Evolutionary conservation across 2,888 invertebrate species (phyloP), one percentile per base, ranked within the genome.

Genomic region (Stegana nigrithorax): DNA sequence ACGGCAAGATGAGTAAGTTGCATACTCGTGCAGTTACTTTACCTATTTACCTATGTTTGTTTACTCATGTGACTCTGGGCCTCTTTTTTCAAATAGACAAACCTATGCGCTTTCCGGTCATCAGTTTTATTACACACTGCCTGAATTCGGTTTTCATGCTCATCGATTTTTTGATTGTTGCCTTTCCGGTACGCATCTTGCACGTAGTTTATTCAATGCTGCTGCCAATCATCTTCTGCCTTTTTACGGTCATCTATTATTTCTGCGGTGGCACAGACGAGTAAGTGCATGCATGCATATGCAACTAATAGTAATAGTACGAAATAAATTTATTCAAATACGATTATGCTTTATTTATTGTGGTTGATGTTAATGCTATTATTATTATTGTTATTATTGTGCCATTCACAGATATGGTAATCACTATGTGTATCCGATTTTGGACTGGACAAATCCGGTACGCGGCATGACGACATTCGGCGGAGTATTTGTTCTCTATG

Each of bases 51-150:
- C 59, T 59, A 59, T 29, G 7, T 4, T 5, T 8, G 17, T 12
- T 39, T 39, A 14, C 6, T 5, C n/a, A 8, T 14, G n/a, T 23
- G 23, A 23, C 25, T 5, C 17, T 2, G 10, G 8, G 17, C 27
- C 57, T 58, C 39, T 58, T 27, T 32, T 32, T 5, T 32, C n/a
- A 32, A 12, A 4, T 82, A 90, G 90, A 87, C 73, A 88, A 89
- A 55, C 90, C 91, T 68, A 84, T 86, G 45, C 87, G 87, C 45
- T 83, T 92, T 47, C 91, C 91, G 79, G 87, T 88, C 0, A 84
- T 92, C 45, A 94, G 93, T 82, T 82, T 93, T 26, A 85, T 93
- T 60, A 89, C 91, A 2, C 95, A 95, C 81, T 91, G 91, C 6
- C 88, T 90, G 62, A 95, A 95, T 86, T 90, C 92, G 0, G 69